Conservation (phyloP, 2,888 invertebrate genomes). For the Mythimna lalbum region DNA sequence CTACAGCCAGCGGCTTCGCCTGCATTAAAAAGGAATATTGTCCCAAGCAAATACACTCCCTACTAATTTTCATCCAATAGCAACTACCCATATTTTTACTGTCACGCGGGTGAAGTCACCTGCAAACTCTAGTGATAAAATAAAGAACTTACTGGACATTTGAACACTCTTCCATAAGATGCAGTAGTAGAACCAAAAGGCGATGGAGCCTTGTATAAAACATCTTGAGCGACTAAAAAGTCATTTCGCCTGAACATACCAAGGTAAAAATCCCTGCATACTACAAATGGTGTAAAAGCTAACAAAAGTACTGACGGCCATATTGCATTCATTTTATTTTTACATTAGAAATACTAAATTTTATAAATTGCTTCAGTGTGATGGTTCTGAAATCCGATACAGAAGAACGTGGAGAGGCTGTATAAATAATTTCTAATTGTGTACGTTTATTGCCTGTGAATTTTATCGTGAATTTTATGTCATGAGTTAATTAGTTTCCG, state of each 20-base stretch:
- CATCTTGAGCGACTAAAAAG: constrained; percentile 79
- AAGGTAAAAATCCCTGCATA: constrained; percentile 77
- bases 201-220: constrained; percentile 73
- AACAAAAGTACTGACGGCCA: constrained; percentile 42
- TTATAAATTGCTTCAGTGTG: not conserved
- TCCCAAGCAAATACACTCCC: not conserved
- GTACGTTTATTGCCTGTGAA: constrained; percentile 26
- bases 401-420: constrained; percentile 5
- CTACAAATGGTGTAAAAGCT: constrained; percentile 51
- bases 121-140: not conserved
- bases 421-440: constrained; percentile 28
- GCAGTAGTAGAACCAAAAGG: constrained; percentile 69
- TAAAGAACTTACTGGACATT: constrained; percentile 77
- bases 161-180: constrained; percentile 79
- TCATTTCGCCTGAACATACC: constrained; percentile 84
- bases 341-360: constrained; percentile 11
- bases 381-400: not conserved
- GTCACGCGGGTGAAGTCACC: no score
- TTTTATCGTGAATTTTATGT: constrained; percentile 36
- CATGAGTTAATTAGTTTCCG: constrained; percentile 28
- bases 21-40: no score
- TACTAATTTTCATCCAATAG: not conserved
- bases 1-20: no score
- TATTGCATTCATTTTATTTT: constrained; percentile 38
- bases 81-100: not conserved